A percentile compares a stretch with the other conserved stretches of the same genome.
Conservation (phyloP, 2,797 vertebrate genomes). For the Lagodon rhomboides region DNA sequence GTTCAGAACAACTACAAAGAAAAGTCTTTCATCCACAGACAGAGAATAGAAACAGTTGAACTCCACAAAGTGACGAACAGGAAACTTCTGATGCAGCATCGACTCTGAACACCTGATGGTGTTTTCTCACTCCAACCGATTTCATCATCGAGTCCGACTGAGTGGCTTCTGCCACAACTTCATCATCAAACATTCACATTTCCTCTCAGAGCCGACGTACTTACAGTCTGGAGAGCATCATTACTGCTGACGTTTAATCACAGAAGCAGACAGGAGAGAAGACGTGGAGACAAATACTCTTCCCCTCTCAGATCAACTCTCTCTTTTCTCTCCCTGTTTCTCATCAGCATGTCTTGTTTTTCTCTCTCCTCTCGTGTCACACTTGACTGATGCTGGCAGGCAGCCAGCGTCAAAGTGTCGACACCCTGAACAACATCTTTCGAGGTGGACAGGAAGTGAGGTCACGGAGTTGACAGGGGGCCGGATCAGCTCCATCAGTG, state of each 20-base stretch:
- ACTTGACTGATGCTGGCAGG: not conserved
- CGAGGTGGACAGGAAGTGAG: not conserved
- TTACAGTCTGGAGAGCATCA: constrained; percentile 47
- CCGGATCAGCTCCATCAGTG: not conserved
- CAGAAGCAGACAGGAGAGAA: constrained; percentile 30
- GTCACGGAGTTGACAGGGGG: too few species aligned
- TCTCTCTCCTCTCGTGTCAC: not conserved
- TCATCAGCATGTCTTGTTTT: not conserved
- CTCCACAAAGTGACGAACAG: not conserved
- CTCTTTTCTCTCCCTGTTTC: not conserved
- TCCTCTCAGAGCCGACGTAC: constrained; percentile 42
- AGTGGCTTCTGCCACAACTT: constrained; percentile 23
- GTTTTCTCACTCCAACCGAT: constrained; percentile 18
- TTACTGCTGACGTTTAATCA: constrained; percentile 66
- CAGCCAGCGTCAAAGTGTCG: not conserved
- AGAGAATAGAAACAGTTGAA: not conserved
- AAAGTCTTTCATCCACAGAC: not conserved
- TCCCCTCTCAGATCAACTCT: not conserved
- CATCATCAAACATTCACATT: constrained; percentile 43
- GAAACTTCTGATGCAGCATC: not conserved
- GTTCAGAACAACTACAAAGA: not conserved
- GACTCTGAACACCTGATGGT: not conserved
- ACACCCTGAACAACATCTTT: not conserved
- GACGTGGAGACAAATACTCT: constrained; percentile 13
- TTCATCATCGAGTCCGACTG: constrained; percentile 2